phyloP scores from a whole-genome alignment of 2,888 invertebrate species.

The Mythimna loreyi region DNA sequence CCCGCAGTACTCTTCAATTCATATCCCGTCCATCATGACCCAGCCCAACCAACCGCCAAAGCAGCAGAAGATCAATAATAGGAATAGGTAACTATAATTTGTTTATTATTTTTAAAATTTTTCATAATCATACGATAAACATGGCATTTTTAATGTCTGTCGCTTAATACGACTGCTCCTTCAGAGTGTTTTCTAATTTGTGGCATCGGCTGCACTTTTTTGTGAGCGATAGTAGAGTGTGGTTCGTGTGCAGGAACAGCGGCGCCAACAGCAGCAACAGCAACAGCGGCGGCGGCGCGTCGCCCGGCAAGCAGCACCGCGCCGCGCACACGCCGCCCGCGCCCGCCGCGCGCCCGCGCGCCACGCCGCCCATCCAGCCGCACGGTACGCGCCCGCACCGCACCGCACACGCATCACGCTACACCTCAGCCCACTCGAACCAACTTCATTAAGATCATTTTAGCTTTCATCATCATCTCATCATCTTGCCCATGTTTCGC shows the following conservation, averaged over 20 bases:
- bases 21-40: conserved; percentile 88
- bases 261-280: conserved; percentile 15
- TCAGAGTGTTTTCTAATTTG: neutral
- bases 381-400: conserved; percentile 69
- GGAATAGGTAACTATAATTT: conserved; percentile 79
- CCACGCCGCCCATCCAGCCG: conserved; percentile 84
- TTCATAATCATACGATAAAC: neutral
- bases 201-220: neutral
- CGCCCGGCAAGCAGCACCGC: conserved; percentile 63
- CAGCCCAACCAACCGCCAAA: conserved; percentile 88
- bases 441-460: too few relatives aligned
- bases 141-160: neutral
- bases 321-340: conserved; percentile 68
- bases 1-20: conserved; percentile 91
- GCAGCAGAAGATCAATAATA: conserved; percentile 88
- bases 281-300: conserved; percentile 57
- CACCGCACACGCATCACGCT: too few relatives aligned
- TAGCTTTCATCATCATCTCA: too few relatives aligned
- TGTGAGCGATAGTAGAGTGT: neutral
- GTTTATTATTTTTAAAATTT: too few relatives aligned
- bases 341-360: conserved; percentile 82
- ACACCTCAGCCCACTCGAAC: too few relatives aligned
- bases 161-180: neutral
- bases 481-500: too few relatives aligned
- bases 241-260: neutral